Base-by-base conservation (phyloP, 1,140 invertebrate genomes). In the Calycopis cecrops region DNA sequence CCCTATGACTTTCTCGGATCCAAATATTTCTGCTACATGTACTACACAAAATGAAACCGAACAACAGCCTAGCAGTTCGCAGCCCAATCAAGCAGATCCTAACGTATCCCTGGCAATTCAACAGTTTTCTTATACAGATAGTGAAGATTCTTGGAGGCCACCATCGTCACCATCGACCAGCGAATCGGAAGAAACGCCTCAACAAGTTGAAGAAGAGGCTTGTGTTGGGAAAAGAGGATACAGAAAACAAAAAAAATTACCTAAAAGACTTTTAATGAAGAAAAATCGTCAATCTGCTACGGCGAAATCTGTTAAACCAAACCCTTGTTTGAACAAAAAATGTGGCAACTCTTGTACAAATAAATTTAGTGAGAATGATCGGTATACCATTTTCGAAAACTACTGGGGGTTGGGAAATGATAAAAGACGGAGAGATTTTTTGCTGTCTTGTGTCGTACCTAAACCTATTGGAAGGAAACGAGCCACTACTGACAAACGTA, bases 331-430 rank as follows among this genome's bases (percentile, higher is more conserved):
- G 44, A 48, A 48, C 28, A 48, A 48, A 11, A 48, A 21, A 48
- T 48, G 44, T 21, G 44, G 44, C 1, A 18, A 47, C 17, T 47
- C 44, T 18, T 47, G 44, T 47, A 18, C 44, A 1, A 10, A 47
- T 18, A 47, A 47, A 47, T 18, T 47, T 47, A 47, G 44, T 48
- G 44, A 48, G 16, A 4, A 28, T 21, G n/a, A 53, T 28, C 35
- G 37, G 35, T 42, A 11, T 14, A 38, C 12, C 10, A 38, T 17
- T 17, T 35, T 37, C 9, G 50, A 35, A 52, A 52, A 52, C 35
- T 40, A 35, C 14, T 50, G 33, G 48, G 10, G 44, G 4, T 18
- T 47, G n/a, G 44, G 44, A 18, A 9, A 18, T 47, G 14, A 47
- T 9, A 47, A 47, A 18, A 47, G 17, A 9, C 14, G 21, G 10